phyloP scores from a whole-genome alignment of 1,140 invertebrate genomes.

The Drosophila kurseongensis region DNA sequence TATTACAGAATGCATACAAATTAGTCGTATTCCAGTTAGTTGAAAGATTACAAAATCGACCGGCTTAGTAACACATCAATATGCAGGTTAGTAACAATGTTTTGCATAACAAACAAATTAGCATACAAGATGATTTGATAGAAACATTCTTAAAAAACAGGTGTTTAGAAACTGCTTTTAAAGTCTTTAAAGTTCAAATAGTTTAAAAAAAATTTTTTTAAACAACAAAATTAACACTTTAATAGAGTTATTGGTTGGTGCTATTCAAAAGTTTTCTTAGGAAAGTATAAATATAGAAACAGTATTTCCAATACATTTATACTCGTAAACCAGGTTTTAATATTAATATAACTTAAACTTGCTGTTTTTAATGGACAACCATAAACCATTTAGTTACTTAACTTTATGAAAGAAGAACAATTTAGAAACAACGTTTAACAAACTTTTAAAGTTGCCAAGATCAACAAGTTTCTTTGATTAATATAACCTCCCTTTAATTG shows the following conservation, averaged over 20 bases:
- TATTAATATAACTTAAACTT: no score
- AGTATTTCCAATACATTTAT: no score
- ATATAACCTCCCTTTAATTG: constrained; percentile 1
- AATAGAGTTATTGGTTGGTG: no score
- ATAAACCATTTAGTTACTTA: no score
- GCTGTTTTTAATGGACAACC: no score
- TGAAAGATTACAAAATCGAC: not conserved
- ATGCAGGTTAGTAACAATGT: not conserved
- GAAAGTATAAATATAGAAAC: no score
- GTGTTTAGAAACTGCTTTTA: not conserved
- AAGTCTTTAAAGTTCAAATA: no score
- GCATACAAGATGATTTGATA: not conserved
- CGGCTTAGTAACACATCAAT: constrained; percentile 18
- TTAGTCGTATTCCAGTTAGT: constrained; percentile 7
- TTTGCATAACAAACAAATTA: not conserved
- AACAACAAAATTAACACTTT: no score
- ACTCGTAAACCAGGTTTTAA: no score
- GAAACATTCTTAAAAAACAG: not conserved
- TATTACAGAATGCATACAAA: constrained; percentile 13
- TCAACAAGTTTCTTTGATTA: not conserved
- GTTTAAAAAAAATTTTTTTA: no score
- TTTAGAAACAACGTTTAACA: not conserved
- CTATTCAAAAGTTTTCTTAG: no score
- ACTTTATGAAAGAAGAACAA: not conserved
- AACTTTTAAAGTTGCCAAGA: not conserved